Percentiles rank a stretch among this genome's conserved stretches.
Evolutionary conservation across 1,140 invertebrate genomes (phyloP).

Genomic region (Geopemphigus sp.): DNA sequence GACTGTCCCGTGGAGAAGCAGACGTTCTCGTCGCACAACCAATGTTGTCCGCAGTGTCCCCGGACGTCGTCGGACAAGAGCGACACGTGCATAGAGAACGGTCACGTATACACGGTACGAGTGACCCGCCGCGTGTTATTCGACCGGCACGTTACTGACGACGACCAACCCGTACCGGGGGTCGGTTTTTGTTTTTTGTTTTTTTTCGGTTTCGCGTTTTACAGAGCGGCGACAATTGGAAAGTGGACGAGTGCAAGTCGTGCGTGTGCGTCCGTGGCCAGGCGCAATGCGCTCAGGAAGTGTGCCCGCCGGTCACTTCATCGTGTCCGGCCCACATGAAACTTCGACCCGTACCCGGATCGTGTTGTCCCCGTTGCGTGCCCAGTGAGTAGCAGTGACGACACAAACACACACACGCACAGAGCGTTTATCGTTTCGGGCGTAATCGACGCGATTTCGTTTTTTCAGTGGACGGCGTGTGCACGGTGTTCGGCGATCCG

Average conservation of each 20-base stretch:
- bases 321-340: constrained; percentile 73
- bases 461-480: constrained; percentile 74
- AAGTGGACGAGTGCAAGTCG: constrained; percentile 79
- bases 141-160: no score
- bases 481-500: constrained; percentile 89
- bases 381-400: constrained; percentile 63
- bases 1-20: constrained; percentile 73
- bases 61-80: constrained; percentile 61
- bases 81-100: constrained; percentile 65
- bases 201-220: no score
- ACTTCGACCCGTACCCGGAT: constrained; percentile 67
- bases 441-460: constrained; percentile 48
- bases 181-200: no score
- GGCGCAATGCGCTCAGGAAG: constrained; percentile 74
- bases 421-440: background rate
- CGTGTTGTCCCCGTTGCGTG: constrained; percentile 83
- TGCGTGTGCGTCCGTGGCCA: constrained; percentile 78
- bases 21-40: constrained; percentile 61
- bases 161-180: no score
- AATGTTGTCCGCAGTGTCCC: constrained; percentile 75
- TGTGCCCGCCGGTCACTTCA: constrained; percentile 63
- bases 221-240: constrained; percentile 83
- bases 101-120: constrained; percentile 66
- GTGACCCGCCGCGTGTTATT: no score
- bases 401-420: no score